Base-by-base conservation (phyloP, 1,140 invertebrate genomes). In the Artemia franciscana region DNA sequence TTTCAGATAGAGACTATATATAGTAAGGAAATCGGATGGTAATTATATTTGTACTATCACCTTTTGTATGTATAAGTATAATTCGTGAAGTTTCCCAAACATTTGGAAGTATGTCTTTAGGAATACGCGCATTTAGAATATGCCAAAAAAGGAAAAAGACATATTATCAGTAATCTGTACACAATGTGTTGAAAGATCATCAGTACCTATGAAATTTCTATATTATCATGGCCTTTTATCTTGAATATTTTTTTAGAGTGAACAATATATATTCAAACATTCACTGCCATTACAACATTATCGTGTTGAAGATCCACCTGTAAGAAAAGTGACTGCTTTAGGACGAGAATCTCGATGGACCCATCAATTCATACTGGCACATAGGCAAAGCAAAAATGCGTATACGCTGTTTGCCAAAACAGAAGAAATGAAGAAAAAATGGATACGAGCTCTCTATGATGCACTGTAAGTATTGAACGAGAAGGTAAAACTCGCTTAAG, bases 391-490 rank as follows among this genome's bases (percentile, higher is more conserved):
- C 66, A 80, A 81, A 65, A 84, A 82, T 28, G 90, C 86, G 5
- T 94, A 86, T 70, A 94, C 91, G 5, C 80, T 96, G 68, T 91
- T 84, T 72, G 86, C 90, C 2, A 82, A 90, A 70, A 91, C 84
- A 5, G 86, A 90, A 65, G 89, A 92, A 39, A 80, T 84, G 64
- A 87, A 90, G 65, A 77, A 82, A 65, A 86, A 88, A 71, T 95
- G 92, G 90, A 84, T 94, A 18, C 88, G 90, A 69, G 88, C 90
- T 5, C 82, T 97, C 24, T 80, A 83, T 59, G 86, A 93, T 69
- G 91, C 91, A 51, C 82, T 94, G 86, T 91, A 73, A 83, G 84
- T 74, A 23, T 61, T 28, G n/a, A n/a, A n/a, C n/a, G n/a, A n/a
- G n/a, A n/a, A n/a, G n/a, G n/a, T n/a, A n/a, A n/a, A n/a, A n/a